These are phyloP conservation scores for Anastrepha ludens DNA, from an alignment of 1,140 invertebrate species.

Conservation along the genomic window DNA sequence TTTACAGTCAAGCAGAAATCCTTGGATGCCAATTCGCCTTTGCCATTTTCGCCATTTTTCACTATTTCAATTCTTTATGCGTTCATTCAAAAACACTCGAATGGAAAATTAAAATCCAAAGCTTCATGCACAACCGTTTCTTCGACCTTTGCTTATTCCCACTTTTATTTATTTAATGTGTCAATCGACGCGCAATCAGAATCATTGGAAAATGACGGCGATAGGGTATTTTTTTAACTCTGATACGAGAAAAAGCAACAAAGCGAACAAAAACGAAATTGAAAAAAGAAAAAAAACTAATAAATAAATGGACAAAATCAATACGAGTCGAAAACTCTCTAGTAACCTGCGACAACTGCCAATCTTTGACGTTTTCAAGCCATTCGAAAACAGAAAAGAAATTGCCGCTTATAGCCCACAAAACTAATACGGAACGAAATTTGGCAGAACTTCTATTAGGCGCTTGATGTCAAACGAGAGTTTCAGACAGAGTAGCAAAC, in stretches of 20 bases:
- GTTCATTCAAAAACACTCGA: conserved; percentile 11
- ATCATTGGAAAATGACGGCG: neutral
- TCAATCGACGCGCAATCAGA: conserved; percentile 9
- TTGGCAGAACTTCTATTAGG: too few relatives aligned
- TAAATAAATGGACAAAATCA: too few relatives aligned
- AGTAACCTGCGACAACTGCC: too few relatives aligned
- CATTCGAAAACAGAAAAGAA: too few relatives aligned
- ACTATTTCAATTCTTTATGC: neutral
- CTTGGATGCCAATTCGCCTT: neutral
- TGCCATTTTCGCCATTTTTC: neutral
- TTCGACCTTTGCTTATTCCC: neutral
- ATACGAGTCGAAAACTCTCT: too few relatives aligned
- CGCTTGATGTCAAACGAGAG: too few relatives aligned
- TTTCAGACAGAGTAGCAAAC: too few relatives aligned
- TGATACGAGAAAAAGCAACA: neutral
- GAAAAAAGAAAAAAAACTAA: neutral
- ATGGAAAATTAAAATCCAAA: conserved; percentile 31
- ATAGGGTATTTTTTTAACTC: neutral
- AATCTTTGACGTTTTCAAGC: too few relatives aligned
- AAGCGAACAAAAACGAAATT: neutral
- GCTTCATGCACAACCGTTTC: neutral
- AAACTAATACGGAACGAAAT: too few relatives aligned
- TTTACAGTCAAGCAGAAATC: neutral
- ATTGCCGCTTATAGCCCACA: too few relatives aligned
- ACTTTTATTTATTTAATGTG: neutral